Conservation (phyloP, 2,888 invertebrate species). For the Campaea margaritaria region DNA sequence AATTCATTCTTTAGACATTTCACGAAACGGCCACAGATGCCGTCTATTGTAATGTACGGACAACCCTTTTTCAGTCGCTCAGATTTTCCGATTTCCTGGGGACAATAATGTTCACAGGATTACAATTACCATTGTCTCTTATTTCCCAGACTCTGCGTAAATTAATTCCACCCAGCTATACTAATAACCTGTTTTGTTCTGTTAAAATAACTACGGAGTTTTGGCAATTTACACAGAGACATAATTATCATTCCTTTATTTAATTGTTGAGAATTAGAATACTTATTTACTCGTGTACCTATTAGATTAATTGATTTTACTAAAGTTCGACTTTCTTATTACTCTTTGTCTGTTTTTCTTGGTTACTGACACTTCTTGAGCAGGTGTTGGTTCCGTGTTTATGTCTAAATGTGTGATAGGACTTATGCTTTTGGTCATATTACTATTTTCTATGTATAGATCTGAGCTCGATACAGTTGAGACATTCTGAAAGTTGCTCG, state of each 20-base stretch:
- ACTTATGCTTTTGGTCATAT: not conserved
- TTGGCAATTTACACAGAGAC: conserved; percentile 13
- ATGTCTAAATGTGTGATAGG: not conserved
- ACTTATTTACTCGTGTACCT: not conserved
- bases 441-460: not conserved
- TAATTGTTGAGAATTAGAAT: conserved; percentile 2
- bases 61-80: conserved; percentile 46
- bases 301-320: conserved; percentile 47
- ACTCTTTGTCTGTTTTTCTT: conserved; percentile 54
- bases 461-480: not conserved
- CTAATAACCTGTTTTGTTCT: conserved; percentile 24
- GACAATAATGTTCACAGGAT: conserved; percentile 34
- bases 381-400: conserved; percentile 11
- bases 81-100: conserved; percentile 25
- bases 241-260: conserved; percentile 1
- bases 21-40: conserved; percentile 46
- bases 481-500: conserved; percentile 7
- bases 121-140: conserved; percentile 13
- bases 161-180: conserved; percentile 41
- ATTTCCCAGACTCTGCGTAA: conserved; percentile 18
- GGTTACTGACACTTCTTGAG: conserved; percentile 38
- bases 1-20: conserved; percentile 42
- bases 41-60: conserved; percentile 41
- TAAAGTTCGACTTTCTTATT: conserved; percentile 47
- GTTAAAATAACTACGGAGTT: conserved; percentile 11